Evolutionary conservation across 2,888 invertebrate species (phyloP).

Genomic region (Himalopsyche anomala): DNA sequence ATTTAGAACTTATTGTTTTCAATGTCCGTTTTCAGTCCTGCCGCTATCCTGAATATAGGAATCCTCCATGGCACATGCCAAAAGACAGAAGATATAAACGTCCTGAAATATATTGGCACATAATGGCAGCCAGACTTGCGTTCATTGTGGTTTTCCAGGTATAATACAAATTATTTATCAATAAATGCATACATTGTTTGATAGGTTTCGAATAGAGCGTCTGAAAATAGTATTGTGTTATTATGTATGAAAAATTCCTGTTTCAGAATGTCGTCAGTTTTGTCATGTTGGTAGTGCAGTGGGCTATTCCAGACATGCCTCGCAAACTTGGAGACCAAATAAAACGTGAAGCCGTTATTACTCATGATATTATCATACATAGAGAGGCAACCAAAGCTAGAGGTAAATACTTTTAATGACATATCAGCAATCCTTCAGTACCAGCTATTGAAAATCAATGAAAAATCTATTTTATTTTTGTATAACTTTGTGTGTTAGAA

Average conservation of each 20-base stretch:
- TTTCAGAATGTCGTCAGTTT: slow-evolving; percentile 93
- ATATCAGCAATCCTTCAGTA: no score
- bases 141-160: slow-evolving; percentile 97
- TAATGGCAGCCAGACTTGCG: slow-evolving; percentile 91
- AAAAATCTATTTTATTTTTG: no score
- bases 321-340: slow-evolving; percentile 89
- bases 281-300: slow-evolving; percentile 92
- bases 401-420: slow-evolving; percentile 49
- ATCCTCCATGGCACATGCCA: slow-evolving; percentile 75
- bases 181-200: slow-evolving; percentile 83
- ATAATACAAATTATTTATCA: slow-evolving; percentile 65
- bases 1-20: slow-evolving; percentile 78
- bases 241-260: no score
- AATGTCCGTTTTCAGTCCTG: slow-evolving; percentile 74
- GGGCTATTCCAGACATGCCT: slow-evolving; percentile 96
- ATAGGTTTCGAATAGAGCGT: slow-evolving; percentile 89
- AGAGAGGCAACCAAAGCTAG: slow-evolving; percentile 78
- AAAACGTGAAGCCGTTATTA: slow-evolving; percentile 91
- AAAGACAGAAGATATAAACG: slow-evolving; percentile 79
- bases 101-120: slow-evolving; percentile 91
- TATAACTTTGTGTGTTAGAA: no score
- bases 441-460: no score
- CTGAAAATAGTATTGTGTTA: no score
- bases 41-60: slow-evolving; percentile 91
- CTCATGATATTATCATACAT: slow-evolving; percentile 92